Conservation (phyloP, 2,797 vertebrate genomes). For the Chrosomus eos region DNA sequence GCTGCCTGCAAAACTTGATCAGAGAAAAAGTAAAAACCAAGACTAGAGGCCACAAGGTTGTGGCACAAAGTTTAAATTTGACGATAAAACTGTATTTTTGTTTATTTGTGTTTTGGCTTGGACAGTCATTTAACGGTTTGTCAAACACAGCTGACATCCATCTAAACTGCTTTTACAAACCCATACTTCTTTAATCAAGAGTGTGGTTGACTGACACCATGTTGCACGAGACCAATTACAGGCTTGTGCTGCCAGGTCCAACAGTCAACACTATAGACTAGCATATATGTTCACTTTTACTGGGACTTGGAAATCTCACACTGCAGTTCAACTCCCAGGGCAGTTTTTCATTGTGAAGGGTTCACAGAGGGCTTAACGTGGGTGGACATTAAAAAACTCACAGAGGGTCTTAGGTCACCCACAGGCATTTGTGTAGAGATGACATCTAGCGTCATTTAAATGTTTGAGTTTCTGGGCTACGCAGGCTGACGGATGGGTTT, state of each 20-base stretch:
- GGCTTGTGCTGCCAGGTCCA: conserved; percentile 62
- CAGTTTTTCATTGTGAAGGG: background rate
- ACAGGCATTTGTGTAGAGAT: conserved; percentile 12
- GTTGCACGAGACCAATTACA: conserved; percentile 68
- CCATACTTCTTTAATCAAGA: conserved; percentile 55
- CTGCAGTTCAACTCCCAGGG: background rate
- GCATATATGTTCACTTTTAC: conserved; percentile 63
- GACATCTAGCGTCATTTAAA: conserved; percentile 14
- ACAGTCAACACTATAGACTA: conserved; percentile 70
- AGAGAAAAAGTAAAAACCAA: conserved; percentile 1
- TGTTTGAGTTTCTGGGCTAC: background rate
- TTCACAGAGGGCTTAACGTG: background rate
- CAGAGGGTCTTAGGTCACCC: background rate
- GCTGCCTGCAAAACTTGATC: conserved; percentile 13
- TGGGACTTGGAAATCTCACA: conserved; percentile 30
- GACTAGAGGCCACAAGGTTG: background rate
- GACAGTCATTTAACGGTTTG: conserved; percentile 40
- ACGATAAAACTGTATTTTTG: background rate
- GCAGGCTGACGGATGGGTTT: background rate
- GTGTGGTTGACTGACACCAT: conserved; percentile 67
- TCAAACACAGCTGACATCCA: conserved; percentile 46
- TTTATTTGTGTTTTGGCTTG: conserved; percentile 1
- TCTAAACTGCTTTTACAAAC: conserved; percentile 59
- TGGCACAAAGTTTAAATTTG: background rate
- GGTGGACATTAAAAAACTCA: conserved; percentile 38